A percentile compares a stretch with the other conserved stretches of the same genome.
Conservation (phyloP, 1,140 invertebrate genomes). For the Goniozus legneri region DNA sequence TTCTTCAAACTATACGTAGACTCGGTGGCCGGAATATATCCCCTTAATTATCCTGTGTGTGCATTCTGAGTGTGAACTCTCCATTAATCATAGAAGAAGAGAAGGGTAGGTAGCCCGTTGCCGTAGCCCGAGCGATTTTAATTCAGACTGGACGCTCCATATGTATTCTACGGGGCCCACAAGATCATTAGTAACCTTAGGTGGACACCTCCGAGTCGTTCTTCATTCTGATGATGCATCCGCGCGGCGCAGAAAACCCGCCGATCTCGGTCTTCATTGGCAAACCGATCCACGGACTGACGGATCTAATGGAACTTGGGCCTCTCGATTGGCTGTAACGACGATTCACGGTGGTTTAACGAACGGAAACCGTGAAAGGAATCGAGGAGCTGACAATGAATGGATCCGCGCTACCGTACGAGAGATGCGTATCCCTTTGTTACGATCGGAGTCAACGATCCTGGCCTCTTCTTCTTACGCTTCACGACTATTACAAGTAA, state of each 20-base stretch:
- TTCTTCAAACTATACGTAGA: constrained; percentile 46
- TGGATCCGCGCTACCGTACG: constrained; percentile 11
- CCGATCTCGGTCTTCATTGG: too few relatives aligned
- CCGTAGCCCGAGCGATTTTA: constrained; percentile 47
- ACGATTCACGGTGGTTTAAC: constrained; percentile 11
- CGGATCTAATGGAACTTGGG: background rate
- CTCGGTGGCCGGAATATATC: constrained; percentile 54
- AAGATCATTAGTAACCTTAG: constrained; percentile 54
- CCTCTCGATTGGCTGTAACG: constrained; percentile 6
- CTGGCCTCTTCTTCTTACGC: constrained; percentile 1
- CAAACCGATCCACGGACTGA: constrained; percentile 7
- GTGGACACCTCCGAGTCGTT: constrained; percentile 51
- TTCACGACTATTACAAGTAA: too few relatives aligned
- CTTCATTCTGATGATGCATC: constrained; percentile 51
- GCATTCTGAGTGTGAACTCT: constrained; percentile 56
- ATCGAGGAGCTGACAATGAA: constrained; percentile 11
- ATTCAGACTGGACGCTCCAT: constrained; percentile 50
- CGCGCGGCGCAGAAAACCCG: constrained; percentile 34
- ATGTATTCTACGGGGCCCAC: constrained; percentile 46
- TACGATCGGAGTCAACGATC: constrained; percentile 2
- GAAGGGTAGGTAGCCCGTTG: constrained; percentile 41
- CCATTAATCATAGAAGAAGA: constrained; percentile 55
- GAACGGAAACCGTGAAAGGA: constrained; percentile 15
- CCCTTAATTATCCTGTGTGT: constrained; percentile 56
- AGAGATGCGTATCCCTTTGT: constrained; percentile 5